These are phyloP conservation scores for Clunio marinus DNA, from an alignment of 2,888 invertebrate genomes.

Conservation along the genomic window DNA sequence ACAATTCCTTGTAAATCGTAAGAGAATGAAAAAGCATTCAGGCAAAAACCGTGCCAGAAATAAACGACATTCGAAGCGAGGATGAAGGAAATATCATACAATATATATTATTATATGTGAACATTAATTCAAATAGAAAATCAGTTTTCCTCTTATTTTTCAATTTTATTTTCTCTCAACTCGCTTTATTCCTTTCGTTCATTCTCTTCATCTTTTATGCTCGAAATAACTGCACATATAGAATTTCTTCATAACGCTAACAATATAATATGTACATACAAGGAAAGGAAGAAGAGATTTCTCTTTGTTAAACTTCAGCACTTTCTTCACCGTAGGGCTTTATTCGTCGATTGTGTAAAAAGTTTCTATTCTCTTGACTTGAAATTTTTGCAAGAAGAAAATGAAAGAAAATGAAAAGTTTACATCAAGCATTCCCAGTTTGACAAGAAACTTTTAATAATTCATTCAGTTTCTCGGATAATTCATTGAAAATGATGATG, in stretches of 20 bases:
- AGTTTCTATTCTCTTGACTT: neutral
- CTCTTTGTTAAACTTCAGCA: constrained; percentile 17
- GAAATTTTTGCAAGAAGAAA: neutral
- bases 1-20: neutral
- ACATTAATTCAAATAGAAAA: constrained; percentile 24
- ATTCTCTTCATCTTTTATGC: neutral
- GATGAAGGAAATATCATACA: constrained; percentile 12
- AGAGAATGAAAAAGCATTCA: neutral
- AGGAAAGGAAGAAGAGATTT: neutral
- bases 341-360: neutral
- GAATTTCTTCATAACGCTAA: neutral
- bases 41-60: neutral
- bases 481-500: neutral
- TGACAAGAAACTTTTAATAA: too few species aligned
- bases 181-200: neutral
- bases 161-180: neutral
- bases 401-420: too few species aligned
- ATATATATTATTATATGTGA: constrained; percentile 4
- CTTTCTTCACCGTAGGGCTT: neutral
- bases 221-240: constrained; percentile 4
- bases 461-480: neutral
- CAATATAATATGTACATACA: neutral
- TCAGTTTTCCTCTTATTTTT: constrained; percentile 3
- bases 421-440: too few species aligned
- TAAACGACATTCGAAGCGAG: neutral